A percentile compares a stretch with the other conserved stretches of the same genome.
Conservation (phyloP, 2,113 vertebrate species). For the Nibea albiflora region DNA sequence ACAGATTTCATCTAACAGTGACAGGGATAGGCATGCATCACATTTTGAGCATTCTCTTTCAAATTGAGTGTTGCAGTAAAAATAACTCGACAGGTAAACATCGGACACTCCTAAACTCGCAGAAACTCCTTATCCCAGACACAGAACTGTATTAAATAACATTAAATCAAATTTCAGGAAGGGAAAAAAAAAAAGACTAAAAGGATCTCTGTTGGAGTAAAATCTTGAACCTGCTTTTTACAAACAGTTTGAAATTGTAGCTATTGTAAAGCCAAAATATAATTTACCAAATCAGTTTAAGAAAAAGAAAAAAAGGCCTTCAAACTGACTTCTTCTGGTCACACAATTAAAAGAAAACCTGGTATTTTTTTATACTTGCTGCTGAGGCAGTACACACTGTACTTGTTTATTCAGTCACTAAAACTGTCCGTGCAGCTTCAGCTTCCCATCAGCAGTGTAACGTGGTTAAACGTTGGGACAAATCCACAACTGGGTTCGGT, state of each 20-base stretch:
- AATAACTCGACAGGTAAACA: conserved; percentile 1
- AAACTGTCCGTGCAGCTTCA: conserved; percentile 5
- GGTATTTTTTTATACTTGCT: background rate
- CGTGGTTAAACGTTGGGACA: background rate
- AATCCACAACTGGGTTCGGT: background rate
- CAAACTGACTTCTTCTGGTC: background rate
- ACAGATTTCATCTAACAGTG: conserved; percentile 22
- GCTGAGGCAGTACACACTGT: background rate
- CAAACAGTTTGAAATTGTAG: conserved; percentile 4
- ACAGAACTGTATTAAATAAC: conserved; percentile 16
- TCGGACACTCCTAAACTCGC: conserved; percentile 1
- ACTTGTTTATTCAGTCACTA: background rate
- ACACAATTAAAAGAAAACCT: conserved; percentile 17
- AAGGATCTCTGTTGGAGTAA: conserved; percentile 8
- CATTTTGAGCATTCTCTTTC: background rate
- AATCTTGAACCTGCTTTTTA: conserved; percentile 10
- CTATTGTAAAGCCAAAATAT: conserved; percentile 22
- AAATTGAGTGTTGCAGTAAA: conserved; percentile 7
- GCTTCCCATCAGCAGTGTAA: conserved; percentile 3
- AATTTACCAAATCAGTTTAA: conserved; percentile 36
- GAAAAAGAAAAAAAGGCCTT: background rate
- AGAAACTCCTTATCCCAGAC: background rate
- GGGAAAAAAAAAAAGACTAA: background rate
- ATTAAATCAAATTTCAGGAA: conserved; percentile 28
- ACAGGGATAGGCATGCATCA: conserved; percentile 50